Evolutionary conservation across 2,888 invertebrate species (phyloP).

Genomic region (Diogma glabrata): DNA sequence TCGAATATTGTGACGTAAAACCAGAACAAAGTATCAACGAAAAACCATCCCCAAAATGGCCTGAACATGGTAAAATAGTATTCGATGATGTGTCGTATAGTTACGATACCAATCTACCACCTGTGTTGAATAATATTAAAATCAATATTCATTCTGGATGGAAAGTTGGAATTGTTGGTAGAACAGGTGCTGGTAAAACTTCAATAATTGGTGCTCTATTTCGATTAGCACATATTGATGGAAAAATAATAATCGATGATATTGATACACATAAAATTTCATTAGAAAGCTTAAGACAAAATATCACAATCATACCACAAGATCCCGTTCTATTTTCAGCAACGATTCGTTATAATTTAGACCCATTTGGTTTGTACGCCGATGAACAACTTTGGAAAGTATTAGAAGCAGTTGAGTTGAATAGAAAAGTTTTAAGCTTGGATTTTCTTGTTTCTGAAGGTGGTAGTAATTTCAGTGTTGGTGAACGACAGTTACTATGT

Average conservation of each 20-base stretch:
- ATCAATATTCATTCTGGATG: conserved; percentile 51
- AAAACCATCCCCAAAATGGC: conserved; percentile 54
- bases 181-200: conserved; percentile 77
- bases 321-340: conserved; percentile 35
- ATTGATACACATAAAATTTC: conserved; percentile 43
- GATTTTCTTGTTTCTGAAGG: conserved; percentile 43
- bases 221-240: conserved; percentile 58
- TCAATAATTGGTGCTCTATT: conserved; percentile 69
- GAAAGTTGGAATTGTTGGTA: conserved; percentile 69
- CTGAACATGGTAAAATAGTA: conserved; percentile 45
- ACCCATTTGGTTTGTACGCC: conserved; percentile 29
- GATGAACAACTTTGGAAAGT: conserved; percentile 33
- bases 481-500: conserved; percentile 39
- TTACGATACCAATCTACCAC: conserved; percentile 45
- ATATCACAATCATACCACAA: conserved; percentile 47
- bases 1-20: conserved; percentile 59
- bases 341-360: conserved; percentile 4
- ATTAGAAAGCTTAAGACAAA: conserved; percentile 38
- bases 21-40: conserved; percentile 37
- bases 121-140: conserved; percentile 63
- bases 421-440: conserved; percentile 38
- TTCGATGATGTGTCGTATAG: conserved; percentile 46
- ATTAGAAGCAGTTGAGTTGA: conserved; percentile 41
- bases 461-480: conserved; percentile 46
- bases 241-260: conserved; percentile 59